Conservation (phyloP, 2,888 invertebrate species). For the Tridacna gigas region DNA sequence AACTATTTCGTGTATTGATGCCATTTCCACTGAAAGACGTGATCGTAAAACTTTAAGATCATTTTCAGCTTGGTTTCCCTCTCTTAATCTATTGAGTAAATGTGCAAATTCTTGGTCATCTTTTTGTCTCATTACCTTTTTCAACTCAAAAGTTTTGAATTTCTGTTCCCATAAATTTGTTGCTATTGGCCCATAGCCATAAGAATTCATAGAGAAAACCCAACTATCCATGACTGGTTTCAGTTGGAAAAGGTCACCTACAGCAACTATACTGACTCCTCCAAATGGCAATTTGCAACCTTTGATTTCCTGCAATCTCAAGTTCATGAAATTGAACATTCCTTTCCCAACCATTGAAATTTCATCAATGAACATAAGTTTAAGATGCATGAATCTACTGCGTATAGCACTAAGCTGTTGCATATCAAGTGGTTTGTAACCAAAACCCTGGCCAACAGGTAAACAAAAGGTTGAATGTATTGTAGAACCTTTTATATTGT, state of each 20-base stretch:
- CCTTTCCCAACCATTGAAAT: slow-evolving; percentile 61
- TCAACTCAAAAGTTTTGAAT: slow-evolving; percentile 11
- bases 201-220: slow-evolving; percentile 3
- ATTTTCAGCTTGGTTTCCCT: slow-evolving; percentile 36
- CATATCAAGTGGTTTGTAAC: slow-evolving; percentile 50
- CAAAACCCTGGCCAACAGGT: slow-evolving; percentile 41
- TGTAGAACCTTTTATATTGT: slow-evolving; percentile 42
- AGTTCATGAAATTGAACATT: slow-evolving; percentile 60
- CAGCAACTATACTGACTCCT: slow-evolving; percentile 50
- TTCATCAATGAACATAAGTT: slow-evolving; percentile 60
- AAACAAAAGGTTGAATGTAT: slow-evolving; percentile 49
- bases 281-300: slow-evolving; percentile 56
- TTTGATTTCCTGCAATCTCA: slow-evolving; percentile 54
- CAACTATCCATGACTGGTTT: slow-evolving; percentile 28
- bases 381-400: slow-evolving; percentile 35
- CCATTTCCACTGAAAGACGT: slow-evolving; percentile 1
- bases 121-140: slow-evolving; percentile 61
- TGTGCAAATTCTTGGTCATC: slow-evolving; percentile 61
- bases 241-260: too few relatives aligned
- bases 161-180: slow-evolving; percentile 11
- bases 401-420: slow-evolving; percentile 34
- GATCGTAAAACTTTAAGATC: slow-evolving; percentile 31
- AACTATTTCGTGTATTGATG: background rate
- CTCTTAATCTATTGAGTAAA: slow-evolving; percentile 54
- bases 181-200: background rate